Base-by-base conservation (phyloP, 2,888 invertebrate genomes). In the Terebella lapidaria region DNA sequence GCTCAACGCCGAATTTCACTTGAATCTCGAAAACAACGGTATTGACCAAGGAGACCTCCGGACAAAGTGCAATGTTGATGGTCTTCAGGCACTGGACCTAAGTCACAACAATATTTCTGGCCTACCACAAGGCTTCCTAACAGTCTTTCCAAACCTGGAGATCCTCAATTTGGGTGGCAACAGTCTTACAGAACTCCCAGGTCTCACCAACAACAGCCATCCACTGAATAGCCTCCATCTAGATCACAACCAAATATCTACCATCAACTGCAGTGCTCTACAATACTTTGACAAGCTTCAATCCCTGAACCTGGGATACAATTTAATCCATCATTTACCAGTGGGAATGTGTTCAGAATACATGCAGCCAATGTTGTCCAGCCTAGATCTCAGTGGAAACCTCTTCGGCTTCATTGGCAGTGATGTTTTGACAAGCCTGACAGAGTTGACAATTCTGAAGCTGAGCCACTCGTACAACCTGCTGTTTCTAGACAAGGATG, bases 41-140 rank as follows among this genome's bases (percentile, higher is more conserved):
- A n/a, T n/a, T n/a, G n/a, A n/a, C n/a, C n/a, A n/a, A n/a, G n/a
- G n/a, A n/a, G n/a, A n/a, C n/a, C n/a, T n/a, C n/a, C n/a, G 10
- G n/a, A n/a, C 10, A 35, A n/a, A 15, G 54, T 25, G n/a, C 5
- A 42, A 46, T 22, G 15, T 29, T 18, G 3, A 5, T 5, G 15
- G n/a, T 15, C 35, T 60, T 3, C 57, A 27, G 18, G n/a, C 24
- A 20, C 52, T 60, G 42, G 51, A 57, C 25, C 35, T 60, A 30
- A 28, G 35, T 27, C 20, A 58, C 45, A 60, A 60, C 57, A 5
- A 26, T 24, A 45, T 59, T 25, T 27, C n/a, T 25, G 28, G 29
- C 22, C 24, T 29, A 47, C 15, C 29, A 18, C 27, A 18, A 24
- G 27, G 27, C 15, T 28, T 54, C 47, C 3, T 35, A 10, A 30